Conservation (phyloP, 2,797 vertebrate species). For the Margarornis squamiger region DNA sequence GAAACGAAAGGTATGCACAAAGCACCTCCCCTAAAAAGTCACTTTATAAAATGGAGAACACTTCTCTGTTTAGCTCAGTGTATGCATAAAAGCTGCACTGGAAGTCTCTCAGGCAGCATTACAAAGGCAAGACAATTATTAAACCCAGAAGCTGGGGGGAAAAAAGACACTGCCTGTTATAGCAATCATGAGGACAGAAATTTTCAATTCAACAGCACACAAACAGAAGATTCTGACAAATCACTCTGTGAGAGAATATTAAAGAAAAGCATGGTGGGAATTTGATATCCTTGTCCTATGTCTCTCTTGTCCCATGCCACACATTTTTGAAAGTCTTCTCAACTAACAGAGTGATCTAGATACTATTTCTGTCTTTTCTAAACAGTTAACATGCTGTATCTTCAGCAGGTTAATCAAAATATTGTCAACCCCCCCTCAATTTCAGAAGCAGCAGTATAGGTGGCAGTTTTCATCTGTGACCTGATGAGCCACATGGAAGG, state of each 20-base stretch:
- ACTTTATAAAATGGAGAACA: not conserved
- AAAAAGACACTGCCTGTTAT: not conserved
- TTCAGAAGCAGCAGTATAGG: not conserved
- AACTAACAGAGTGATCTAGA: not conserved
- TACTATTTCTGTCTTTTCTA: not conserved
- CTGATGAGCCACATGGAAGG: not conserved
- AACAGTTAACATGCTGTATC: not conserved
- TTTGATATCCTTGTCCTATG: not conserved
- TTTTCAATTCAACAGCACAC: not conserved
- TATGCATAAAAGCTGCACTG: not conserved
- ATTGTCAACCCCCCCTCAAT: fast-evolving
- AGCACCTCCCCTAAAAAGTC: not conserved
- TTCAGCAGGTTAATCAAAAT: not conserved
- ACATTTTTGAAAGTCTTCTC: not conserved
- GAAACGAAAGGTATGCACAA: not conserved
- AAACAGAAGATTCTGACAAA: not conserved
- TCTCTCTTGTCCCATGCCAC: not conserved
- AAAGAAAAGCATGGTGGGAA: not conserved
- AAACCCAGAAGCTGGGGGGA: not conserved
- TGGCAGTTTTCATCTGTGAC: not conserved
- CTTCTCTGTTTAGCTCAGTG: not conserved
- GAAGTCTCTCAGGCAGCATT: not conserved
- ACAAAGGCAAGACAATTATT: not conserved
- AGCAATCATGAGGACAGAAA: not conserved
- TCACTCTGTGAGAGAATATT: not conserved